Base-by-base conservation (phyloP, 2,888 invertebrate genomes). In the Lithophane leautieri region DNA sequence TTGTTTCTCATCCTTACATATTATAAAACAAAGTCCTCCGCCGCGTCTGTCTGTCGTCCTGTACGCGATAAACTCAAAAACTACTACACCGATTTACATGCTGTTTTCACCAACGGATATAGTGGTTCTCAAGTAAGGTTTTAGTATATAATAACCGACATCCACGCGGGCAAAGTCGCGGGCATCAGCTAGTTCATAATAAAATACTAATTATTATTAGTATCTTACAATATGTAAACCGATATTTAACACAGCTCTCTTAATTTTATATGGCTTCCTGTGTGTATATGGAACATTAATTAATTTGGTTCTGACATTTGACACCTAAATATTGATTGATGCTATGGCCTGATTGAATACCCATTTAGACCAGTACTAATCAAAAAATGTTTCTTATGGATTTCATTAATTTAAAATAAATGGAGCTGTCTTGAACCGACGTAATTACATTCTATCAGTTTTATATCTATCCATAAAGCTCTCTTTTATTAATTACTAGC, bases 221-320 rank as follows among this genome's bases (percentile, higher is more conserved):
- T 56, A 68, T 68, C 40, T n/a, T n/a, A n/a, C n/a, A n/a, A n/a
- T 44, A 28, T 11, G 69, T 70, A 28, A 60, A 22, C 42, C 28
- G 28, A n/a, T n/a, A n/a, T 19, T 14, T 11, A 12, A 44, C 12
- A 19, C n/a, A n/a, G n/a, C n/a, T n/a, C n/a, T n/a, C n/a, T n/a
- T n/a, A n/a, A n/a, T n/a, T n/a, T n/a, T n/a, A n/a, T n/a, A n/a
- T n/a, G 70, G 65, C 65, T 70, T 70, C 11, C 34, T 44, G 28
- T 50, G 14, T 65, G 4, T 4, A 9, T 65, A n/a, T 50, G 40
- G n/a, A n/a, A n/a, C 19, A 63, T 50, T n/a, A 70, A 40, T 70
- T 40, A 40, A 40, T 34, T 47, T 50, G 4, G 25, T 19, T 40
- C 34, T n/a, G 34, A 63, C 4, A 70, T 50, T 65, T 47, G 34